Evolutionary conservation across 2,113 vertebrate genomes (phyloP).

Genomic region (Malurus alboscapulatus): DNA sequence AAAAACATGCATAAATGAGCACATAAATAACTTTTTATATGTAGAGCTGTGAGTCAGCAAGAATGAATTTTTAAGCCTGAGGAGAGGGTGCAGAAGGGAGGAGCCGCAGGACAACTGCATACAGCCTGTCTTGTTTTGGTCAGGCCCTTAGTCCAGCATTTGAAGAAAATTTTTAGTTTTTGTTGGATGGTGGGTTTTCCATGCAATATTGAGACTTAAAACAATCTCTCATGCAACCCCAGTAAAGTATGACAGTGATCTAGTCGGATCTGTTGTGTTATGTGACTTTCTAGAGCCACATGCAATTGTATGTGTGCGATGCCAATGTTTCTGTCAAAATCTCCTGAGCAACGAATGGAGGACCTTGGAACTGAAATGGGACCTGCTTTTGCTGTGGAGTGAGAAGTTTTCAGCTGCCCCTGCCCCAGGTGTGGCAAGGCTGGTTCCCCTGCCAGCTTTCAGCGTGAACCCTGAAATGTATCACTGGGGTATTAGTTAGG

Average conservation of each 20-base stretch:
- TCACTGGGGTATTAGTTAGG: background rate
- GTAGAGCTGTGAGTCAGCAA: background rate
- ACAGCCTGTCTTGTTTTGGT: background rate
- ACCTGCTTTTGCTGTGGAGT: background rate
- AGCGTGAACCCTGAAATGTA: background rate
- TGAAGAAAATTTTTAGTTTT: background rate
- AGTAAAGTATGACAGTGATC: background rate
- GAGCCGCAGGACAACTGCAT: background rate
- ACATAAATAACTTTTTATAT: background rate
- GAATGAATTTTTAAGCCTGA: background rate
- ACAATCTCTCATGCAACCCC: background rate
- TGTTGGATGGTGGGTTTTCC: background rate
- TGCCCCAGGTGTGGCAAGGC: background rate
- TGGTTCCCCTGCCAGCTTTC: background rate
- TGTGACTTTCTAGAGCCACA: background rate
- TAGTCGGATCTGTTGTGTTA: background rate
- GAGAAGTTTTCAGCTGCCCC: background rate
- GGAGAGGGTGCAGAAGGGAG: background rate
- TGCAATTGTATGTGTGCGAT: accelerated
- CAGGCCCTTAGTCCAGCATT: background rate
- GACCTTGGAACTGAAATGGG: background rate
- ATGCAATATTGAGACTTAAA: background rate
- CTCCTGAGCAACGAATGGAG: background rate
- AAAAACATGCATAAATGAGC: background rate
- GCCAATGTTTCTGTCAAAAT: accelerated